Conservation (phyloP, 1,140 invertebrate genomes). For the Hycleus cichorii region DNA sequence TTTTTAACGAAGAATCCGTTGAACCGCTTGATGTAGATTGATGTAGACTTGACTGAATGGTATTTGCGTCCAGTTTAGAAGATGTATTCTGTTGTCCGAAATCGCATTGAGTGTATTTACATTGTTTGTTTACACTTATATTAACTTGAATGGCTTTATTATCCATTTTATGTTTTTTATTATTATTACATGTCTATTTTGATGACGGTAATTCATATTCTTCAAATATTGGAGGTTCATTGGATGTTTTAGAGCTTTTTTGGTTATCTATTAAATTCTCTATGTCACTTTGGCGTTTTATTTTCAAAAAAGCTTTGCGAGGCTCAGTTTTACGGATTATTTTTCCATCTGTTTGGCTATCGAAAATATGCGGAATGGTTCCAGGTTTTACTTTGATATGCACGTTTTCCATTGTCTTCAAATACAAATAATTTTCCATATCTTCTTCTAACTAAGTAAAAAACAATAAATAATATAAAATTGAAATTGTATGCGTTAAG, state of each 20-base stretch:
- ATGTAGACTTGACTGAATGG: too few relatives aligned
- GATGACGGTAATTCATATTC: not conserved
- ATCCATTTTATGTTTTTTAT: not conserved
- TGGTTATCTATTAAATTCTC: not conserved
- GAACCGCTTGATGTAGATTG: too few relatives aligned
- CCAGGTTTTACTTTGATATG: not conserved
- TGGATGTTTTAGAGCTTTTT: not conserved
- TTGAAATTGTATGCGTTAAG: too few relatives aligned
- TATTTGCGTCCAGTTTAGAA: not conserved
- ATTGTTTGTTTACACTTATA: not conserved
- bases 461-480: not conserved
- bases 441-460: not conserved
- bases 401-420: not conserved
- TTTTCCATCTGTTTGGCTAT: not conserved
- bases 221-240: not conserved
- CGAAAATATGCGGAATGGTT: not conserved
- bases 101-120: not conserved
- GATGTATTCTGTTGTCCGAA: not conserved
- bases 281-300: not conserved
- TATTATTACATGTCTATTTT: not conserved
- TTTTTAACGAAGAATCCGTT: too few relatives aligned
- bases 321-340: not conserved
- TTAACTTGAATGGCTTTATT: not conserved
- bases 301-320: not conserved
- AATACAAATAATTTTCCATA: not conserved